Evolutionary conservation across 2,888 invertebrate genomes (phyloP).

Genomic region (Callosobruchus maculatus): DNA sequence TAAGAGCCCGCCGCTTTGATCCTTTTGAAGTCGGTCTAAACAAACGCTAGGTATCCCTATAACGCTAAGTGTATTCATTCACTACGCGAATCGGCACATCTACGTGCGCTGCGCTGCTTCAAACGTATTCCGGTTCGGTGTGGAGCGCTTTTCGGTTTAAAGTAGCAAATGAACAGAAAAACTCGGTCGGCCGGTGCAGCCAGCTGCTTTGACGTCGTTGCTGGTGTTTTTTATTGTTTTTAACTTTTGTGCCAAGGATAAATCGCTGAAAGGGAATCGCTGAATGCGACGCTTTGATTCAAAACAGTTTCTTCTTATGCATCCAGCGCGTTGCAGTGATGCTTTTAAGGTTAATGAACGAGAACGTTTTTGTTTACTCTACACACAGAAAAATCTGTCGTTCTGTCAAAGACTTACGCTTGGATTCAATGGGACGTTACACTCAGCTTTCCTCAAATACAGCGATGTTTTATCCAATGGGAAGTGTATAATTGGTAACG

Average conservation of each 20-base stretch:
- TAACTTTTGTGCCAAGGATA: not conserved
- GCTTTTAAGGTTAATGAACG: not conserved
- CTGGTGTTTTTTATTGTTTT: not conserved
- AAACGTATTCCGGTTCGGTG: slow-evolving; percentile 12
- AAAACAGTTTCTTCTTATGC: not conserved
- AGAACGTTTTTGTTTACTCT: not conserved
- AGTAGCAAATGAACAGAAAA: not conserved
- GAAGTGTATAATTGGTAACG: too few species aligned
- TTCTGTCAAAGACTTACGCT: too few species aligned
- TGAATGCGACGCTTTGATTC: not conserved
- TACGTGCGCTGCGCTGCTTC: slow-evolving; percentile 20
- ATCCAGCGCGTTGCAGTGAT: not conserved
- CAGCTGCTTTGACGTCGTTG: too few species aligned
- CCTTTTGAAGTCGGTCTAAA: slow-evolving; percentile 37
- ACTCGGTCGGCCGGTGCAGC: not conserved
- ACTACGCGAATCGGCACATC: slow-evolving; percentile 25
- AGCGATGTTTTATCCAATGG: too few species aligned
- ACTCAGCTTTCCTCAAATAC: too few species aligned
- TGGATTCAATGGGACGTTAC: too few species aligned
- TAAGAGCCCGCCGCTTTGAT: slow-evolving; percentile 42
- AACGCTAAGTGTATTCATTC: slow-evolving; percentile 41
- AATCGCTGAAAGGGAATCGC: not conserved
- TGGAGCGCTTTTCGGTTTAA: not conserved
- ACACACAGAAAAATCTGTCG: too few species aligned
- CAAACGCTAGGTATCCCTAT: slow-evolving; percentile 34